Base-by-base conservation (phyloP, 2,797 vertebrate genomes). In the Craterocephalus amniculus region DNA sequence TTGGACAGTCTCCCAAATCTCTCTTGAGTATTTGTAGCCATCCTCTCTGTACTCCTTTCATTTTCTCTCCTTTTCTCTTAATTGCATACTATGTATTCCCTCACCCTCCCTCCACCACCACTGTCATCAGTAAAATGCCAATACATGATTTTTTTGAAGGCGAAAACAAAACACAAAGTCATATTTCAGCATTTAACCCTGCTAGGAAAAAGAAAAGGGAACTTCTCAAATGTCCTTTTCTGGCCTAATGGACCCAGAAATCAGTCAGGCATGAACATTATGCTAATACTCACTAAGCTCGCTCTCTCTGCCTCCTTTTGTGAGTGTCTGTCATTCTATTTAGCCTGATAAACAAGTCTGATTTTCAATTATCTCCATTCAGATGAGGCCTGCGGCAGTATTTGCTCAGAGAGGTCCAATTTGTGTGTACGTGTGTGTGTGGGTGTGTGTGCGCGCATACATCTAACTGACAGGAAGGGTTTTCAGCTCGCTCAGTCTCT, bases 301-400 rank as follows among this genome's bases (percentile, higher is more conserved):
- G 77, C 87, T 83, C 89, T 78, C 85, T 70, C 87, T 88, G 87
- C 85, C 87, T 88, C 80, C 87, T 84, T 91, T 91, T 87, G 85
- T 91, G 89, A 90, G 89, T 87, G 88, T 91, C 89, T 93, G 89
- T 92, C 91, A 89, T 90, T 90, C 89, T 89, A 86, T 91, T 91
- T 91, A 88, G 87, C 87, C 89, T 70, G 86, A 91, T 93, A 92
- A 92, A 93, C 91, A 92, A 91, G 89, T 90, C 90, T 91, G 89
- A 92, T 93, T 93, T 91, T 91, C 89, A 91, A 91, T 91, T 92
- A 93, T 92, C 90, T 89, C 88, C 87, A 90, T 92, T 90, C 90
- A 92, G 90, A 92, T 93, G 86, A 90, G 88, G 83, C 90, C 86
- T 57, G 85, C 77, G 63, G 91, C 88, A 78, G 72, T 87, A 83